Evolutionary conservation across 92 coral and sea anemone species (phyloP), one percentile per base, ranked within the genome.

Genomic region (Palythoa caribaeorum): DNA sequence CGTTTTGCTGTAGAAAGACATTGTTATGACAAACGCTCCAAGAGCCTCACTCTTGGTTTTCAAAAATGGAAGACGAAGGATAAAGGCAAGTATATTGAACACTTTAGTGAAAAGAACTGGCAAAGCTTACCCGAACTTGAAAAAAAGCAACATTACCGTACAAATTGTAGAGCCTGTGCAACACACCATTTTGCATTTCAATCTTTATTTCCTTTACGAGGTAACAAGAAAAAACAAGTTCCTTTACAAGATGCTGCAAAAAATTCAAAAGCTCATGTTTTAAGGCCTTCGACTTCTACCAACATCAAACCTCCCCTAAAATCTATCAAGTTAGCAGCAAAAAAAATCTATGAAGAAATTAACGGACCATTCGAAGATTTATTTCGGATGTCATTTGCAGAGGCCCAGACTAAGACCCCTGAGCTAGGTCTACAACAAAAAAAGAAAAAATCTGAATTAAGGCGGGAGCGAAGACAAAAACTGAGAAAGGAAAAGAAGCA

Each of bases 371-470:
- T 89, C 55, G 21, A 89, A 89, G 88, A 89, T 19, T 62, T 83
- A 52, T 89, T 76, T 76, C 88, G 88, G 39, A 68, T 89, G 87
- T 73, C 84, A 62, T 89, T 89, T 89, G 91, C 88, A 37, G 48
- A 48, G 50, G 91, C 91, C 60, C 91, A 89, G 80, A 83, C 91
- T 14, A 72, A 66, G 51, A 74, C 80, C 60, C 91, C 91, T 39
- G 91, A 89, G 55, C 83, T 89, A 59, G 72, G 71, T 76, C 77
- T 89, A 37, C 91, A 76, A 76, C 71, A 65, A 60, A 89, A 89
- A 76, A 76, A 89, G 68, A 60, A 73, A 51, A 40, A 68, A 17
- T 79, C 91, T 40, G 84, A 89, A 53, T 39, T 89, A 40, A 73
- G 78, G 72, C 71, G 71, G n/a, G 85, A 87, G 68, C 73, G 37